A percentile compares a stretch with the other conserved stretches of the same genome.
These are phyloP conservation scores for Ferdinandea cuprea DNA, from an alignment of 2,888 invertebrate species.

Conservation along the genomic window DNA sequence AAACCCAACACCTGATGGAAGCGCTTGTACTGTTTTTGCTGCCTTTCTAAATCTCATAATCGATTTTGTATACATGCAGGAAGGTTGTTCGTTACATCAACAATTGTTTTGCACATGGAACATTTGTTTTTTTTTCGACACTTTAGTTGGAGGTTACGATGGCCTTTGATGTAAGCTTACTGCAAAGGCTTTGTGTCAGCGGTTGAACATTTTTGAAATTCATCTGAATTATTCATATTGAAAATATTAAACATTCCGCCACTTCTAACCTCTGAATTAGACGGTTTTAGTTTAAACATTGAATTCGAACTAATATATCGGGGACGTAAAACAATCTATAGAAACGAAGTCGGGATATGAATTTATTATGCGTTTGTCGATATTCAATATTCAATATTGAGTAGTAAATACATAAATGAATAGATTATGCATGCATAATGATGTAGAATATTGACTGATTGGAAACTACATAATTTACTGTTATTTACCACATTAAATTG, in stretches of 20 bases:
- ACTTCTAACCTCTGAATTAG: not conserved
- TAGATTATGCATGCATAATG: no score
- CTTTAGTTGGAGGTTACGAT: slow-evolving; percentile 20
- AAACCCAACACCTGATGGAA: slow-evolving; percentile 45
- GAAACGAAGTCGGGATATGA: no score
- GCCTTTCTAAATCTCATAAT: not conserved
- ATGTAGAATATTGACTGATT: no score
- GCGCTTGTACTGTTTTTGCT: not conserved
- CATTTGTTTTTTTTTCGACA: not conserved
- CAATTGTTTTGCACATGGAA: slow-evolving; percentile 9
- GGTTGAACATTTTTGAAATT: not conserved
- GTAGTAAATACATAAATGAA: no score
- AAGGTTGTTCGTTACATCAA: slow-evolving; percentile 29
- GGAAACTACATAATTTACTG: no score
- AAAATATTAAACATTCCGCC: not conserved
- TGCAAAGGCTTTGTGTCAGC: not conserved
- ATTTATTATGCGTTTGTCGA: no score
- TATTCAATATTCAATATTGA: no score
- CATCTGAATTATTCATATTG: slow-evolving; percentile 20
- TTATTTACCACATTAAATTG: no score
- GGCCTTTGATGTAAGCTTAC: slow-evolving; percentile 1
- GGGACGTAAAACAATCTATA: no score
- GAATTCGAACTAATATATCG: no score
- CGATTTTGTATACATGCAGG: slow-evolving; percentile 27
- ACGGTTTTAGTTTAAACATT: slow-evolving; percentile 1